These are phyloP conservation scores for Steinernema khuongi DNA, from an alignment of 1,140 invertebrate genomes.

Conservation along the genomic window DNA sequence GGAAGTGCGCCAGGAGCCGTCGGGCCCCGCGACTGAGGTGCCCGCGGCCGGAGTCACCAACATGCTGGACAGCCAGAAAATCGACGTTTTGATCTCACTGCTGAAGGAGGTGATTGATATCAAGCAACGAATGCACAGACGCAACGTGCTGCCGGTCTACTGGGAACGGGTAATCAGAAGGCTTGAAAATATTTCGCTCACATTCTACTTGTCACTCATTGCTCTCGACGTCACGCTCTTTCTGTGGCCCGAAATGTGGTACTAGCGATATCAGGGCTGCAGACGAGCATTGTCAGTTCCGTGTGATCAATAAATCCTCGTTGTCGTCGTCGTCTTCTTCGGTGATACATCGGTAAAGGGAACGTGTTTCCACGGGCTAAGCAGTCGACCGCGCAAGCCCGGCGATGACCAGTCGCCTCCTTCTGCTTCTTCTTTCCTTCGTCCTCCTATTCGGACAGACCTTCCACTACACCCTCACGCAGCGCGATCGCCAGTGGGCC, in stretches of 20 bases:
- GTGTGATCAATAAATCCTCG: constrained; percentile 47
- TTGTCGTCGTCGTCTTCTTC: constrained; percentile 38
- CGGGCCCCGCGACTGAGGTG: constrained; percentile 12
- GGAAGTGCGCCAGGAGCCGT: constrained; percentile 43
- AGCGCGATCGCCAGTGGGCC: neutral
- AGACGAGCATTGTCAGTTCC: neutral
- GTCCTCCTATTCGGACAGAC: neutral
- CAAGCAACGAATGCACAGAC: constrained; percentile 32
- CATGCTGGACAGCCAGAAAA: constrained; percentile 35
- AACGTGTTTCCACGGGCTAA: neutral
- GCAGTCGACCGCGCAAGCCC: neutral
- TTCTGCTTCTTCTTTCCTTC: neutral
- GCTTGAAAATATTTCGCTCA: constrained; percentile 48
- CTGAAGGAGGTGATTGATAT: constrained; percentile 49
- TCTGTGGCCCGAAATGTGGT: constrained; percentile 40
- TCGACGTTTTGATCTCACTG: constrained; percentile 49
- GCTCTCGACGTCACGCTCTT: constrained; percentile 48
- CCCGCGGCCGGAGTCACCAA: neutral
- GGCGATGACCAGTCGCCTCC: neutral
- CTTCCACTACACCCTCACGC: neutral
- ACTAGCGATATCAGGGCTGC: constrained; percentile 20
- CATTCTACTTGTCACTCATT: constrained; percentile 51
- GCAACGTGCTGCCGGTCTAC: constrained; percentile 46
- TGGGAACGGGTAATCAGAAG: constrained; percentile 53
- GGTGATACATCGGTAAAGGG: neutral